These are phyloP conservation scores for Naja naja DNA, from an alignment of 2,113 vertebrate genomes.

Conservation along the genomic window DNA sequence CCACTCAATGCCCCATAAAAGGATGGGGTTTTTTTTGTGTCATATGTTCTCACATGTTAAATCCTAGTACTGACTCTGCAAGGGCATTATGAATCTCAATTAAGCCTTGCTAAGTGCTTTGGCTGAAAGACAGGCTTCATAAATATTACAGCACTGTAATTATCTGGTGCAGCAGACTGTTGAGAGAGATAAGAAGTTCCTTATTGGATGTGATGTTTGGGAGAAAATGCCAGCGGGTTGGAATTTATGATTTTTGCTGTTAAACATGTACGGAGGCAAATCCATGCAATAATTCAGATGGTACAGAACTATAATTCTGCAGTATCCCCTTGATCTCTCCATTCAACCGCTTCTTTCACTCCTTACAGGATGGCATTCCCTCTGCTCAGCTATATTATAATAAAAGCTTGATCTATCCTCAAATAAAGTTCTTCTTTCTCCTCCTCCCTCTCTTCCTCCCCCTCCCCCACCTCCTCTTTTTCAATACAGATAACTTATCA, in stretches of 20 bases:
- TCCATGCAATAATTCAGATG: not conserved
- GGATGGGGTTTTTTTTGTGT: not conserved
- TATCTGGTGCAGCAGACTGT: slow-evolving; percentile 21
- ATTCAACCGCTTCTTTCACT: not conserved
- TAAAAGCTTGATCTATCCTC: not conserved
- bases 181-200: slow-evolving; percentile 23
- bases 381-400: slow-evolving; percentile 15
- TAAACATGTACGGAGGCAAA: not conserved
- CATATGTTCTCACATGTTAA: slow-evolving; percentile 12
- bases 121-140: slow-evolving; percentile 22
- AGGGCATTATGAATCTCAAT: slow-evolving; percentile 29
- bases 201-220: slow-evolving; percentile 17
- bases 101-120: slow-evolving; percentile 23
- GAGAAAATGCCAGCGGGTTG: slow-evolving; percentile 16
- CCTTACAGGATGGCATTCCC: slow-evolving; percentile 5
- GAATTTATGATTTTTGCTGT: slow-evolving; percentile 24
- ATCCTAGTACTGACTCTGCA: not conserved
- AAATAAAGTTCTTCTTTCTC: not conserved
- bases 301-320: slow-evolving; percentile 28
- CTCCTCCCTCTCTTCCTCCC: not conserved
- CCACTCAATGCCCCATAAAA: not conserved
- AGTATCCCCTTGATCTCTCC: slow-evolving; percentile 33
- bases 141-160: slow-evolving; percentile 28
- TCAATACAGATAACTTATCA: not conserved
- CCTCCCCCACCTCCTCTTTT: not conserved